Conservation (phyloP, 2,797 vertebrate genomes). For the Malacoctenus gilli region DNA sequence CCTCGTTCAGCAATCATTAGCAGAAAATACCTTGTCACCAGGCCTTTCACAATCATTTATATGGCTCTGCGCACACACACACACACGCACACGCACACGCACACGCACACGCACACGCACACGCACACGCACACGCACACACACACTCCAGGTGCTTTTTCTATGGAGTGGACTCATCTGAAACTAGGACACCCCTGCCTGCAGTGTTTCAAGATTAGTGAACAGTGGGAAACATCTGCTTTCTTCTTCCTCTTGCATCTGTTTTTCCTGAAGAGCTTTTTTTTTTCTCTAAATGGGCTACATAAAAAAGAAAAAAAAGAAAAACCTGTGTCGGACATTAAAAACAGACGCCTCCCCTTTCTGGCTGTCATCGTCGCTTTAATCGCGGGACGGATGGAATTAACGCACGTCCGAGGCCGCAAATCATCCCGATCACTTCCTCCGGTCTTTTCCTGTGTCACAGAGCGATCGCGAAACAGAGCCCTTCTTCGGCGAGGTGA, state of each 20-base stretch:
- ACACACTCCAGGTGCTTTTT: constrained; percentile 42
- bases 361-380: too few relatives aligned
- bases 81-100: not conserved
- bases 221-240: constrained; percentile 39
- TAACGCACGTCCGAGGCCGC: too few relatives aligned
- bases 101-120: not conserved
- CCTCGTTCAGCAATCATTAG: constrained; percentile 25
- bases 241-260: constrained; percentile 34
- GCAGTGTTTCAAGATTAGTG: constrained; percentile 47
- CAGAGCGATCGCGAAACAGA: constrained; percentile 7
- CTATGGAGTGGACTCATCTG: constrained; percentile 34
- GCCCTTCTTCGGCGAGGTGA: not conserved
- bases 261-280: constrained; percentile 37
- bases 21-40: constrained; percentile 36
- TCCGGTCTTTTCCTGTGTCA: constrained; percentile 12
- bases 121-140: not conserved
- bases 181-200: constrained; percentile 56
- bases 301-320: constrained; percentile 34
- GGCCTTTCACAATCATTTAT: constrained; percentile 19
- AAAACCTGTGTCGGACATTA: too few relatives aligned
- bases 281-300: constrained; percentile 36
- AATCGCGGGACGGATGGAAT: too few relatives aligned
- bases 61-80: constrained; percentile 4
- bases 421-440: not conserved
- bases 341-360: too few relatives aligned